phyloP scores from a whole-genome alignment of 1,140 invertebrate species.

The Trialeurodes vaporariorum region DNA sequence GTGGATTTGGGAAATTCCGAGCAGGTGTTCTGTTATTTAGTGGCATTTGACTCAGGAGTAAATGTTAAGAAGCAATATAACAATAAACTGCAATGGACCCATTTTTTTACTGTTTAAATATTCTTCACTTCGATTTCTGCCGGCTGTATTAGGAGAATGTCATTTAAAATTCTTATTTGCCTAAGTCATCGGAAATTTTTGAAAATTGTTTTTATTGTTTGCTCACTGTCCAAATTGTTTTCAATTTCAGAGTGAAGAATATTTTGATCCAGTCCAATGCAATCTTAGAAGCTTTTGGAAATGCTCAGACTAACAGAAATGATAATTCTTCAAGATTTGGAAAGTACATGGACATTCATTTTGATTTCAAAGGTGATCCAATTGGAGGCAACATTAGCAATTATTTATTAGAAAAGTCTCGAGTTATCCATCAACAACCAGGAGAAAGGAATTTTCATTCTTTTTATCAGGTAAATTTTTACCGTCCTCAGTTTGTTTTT shows the following conservation, averaged over 20 bases:
- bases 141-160: too few species aligned
- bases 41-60: too few species aligned
- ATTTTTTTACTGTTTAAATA: too few species aligned
- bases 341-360: slow-evolving; percentile 99
- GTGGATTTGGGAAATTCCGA: too few species aligned
- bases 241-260: slow-evolving; percentile 86
- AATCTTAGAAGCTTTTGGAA: slow-evolving; percentile 92
- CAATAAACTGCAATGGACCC: too few species aligned
- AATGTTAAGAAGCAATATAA: too few species aligned
- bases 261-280: slow-evolving; percentile 91
- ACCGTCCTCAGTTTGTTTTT: background rate
- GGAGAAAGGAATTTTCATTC: slow-evolving; percentile 96
- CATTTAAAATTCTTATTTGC: background rate
- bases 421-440: slow-evolving; percentile 82
- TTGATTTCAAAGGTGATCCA: slow-evolving; percentile 96
- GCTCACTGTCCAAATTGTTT: slow-evolving; percentile 4
- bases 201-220: background rate
- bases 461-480: slow-evolving; percentile 79
- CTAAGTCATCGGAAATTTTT: background rate
- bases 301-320: slow-evolving; percentile 94
- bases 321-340: slow-evolving; percentile 97
- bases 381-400: slow-evolving; percentile 93
- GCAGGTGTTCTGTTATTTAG: too few species aligned
- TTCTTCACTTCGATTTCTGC: too few species aligned
- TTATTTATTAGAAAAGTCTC: slow-evolving; percentile 91